Conservation (phyloP, 2,888 invertebrate species). For the Brenthis ino region DNA sequence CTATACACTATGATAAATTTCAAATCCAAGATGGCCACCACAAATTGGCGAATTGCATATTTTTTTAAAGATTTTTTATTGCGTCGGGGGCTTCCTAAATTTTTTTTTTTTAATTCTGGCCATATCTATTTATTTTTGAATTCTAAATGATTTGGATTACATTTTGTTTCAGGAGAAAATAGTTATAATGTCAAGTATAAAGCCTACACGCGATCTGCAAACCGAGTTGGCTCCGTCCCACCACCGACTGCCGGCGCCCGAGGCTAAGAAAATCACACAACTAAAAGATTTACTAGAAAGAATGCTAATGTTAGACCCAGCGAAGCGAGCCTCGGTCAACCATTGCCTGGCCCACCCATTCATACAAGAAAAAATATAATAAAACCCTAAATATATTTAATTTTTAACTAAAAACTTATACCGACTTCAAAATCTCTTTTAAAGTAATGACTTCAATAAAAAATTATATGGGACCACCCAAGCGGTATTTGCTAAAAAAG, state of each 20-base stretch:
- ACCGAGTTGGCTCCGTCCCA: conserved; percentile 92
- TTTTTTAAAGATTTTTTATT: no score
- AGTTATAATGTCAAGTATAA: conserved; percentile 96
- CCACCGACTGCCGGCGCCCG: conserved; percentile 93
- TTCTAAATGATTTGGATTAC: not conserved
- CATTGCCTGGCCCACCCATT: conserved; percentile 97
- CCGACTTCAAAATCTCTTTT: no score
- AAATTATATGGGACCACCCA: no score
- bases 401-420: no score
- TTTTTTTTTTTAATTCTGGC: not conserved
- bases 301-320: conserved; percentile 94
- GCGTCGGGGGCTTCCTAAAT: no score
- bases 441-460: no score
- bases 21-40: no score
- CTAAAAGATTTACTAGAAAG: conserved; percentile 95
- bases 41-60: no score
- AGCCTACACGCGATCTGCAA: conserved; percentile 92
- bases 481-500: no score
- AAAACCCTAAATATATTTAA: no score
- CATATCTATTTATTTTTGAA: not conserved
- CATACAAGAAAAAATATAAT: conserved; percentile 93
- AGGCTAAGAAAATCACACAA: conserved; percentile 94
- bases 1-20: no score
- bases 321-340: conserved; percentile 96
- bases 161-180: conserved; percentile 93